Percentiles rank a stretch among this genome's conserved stretches.
Evolutionary conservation across 2,113 vertebrate species (phyloP).

Genomic region (Channa argus): DNA sequence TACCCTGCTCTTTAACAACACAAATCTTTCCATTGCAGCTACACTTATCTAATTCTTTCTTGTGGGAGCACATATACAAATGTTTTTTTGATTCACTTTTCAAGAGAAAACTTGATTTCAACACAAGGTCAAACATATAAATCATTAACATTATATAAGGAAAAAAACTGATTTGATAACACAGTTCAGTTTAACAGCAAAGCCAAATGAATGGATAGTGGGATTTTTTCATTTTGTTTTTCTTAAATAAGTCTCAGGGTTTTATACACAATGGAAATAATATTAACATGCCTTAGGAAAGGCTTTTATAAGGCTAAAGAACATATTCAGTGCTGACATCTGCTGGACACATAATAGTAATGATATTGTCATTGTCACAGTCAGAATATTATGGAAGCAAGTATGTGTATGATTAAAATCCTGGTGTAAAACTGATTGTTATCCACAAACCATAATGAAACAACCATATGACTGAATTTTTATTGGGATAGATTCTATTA

Average conservation of each 20-base stretch:
- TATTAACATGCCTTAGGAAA: background rate
- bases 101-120: background rate
- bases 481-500: background rate
- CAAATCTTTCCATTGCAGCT: background rate
- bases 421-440: too few species aligned
- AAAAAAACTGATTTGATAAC: background rate
- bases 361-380: background rate
- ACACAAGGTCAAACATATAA: background rate
- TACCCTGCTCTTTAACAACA: background rate
- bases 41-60: background rate
- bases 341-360: constrained; percentile 26
- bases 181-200: background rate
- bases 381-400: background rate
- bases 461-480: background rate
- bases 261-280: constrained; percentile 1
- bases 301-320: background rate
- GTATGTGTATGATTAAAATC: background rate
- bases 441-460: too few species aligned
- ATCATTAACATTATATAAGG: background rate
- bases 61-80: background rate
- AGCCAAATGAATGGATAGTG: constrained; percentile 13
- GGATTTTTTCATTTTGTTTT: background rate
- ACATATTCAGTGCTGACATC: constrained; percentile 14
- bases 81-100: too few species aligned
- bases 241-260: constrained; percentile 11